phyloP scores from a whole-genome alignment of 2,797 vertebrate species.

The Tapera naevia region DNA sequence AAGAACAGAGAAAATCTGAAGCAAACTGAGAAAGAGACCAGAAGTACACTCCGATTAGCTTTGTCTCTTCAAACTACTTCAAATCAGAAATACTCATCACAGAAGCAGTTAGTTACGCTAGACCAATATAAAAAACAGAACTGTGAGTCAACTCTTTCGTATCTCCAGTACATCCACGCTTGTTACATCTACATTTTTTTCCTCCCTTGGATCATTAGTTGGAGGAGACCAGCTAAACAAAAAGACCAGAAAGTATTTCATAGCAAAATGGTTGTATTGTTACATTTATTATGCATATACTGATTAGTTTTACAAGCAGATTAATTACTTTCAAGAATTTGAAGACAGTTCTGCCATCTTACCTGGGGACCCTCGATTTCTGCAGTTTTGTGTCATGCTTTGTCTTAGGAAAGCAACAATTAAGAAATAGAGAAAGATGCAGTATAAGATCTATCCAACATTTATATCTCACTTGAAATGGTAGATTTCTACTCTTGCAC shows the following conservation, averaged over 20 bases:
- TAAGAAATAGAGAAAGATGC: background rate
- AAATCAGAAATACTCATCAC: background rate
- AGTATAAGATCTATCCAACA: background rate
- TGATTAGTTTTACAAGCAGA: background rate
- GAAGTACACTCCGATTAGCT: background rate
- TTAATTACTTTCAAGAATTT: background rate
- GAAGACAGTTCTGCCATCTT: background rate
- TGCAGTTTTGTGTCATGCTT: background rate
- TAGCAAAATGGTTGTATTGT: background rate
- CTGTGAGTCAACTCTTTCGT: background rate
- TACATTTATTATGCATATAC: background rate
- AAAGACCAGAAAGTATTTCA: background rate
- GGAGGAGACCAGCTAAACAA: background rate
- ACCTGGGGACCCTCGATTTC: background rate
- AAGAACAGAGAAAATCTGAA: background rate
- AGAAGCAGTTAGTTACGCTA: background rate
- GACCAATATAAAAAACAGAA: background rate
- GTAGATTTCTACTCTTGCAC: background rate
- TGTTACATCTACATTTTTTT: background rate
- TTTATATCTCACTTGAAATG: background rate
- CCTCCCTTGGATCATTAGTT: background rate
- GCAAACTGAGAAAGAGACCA: background rate
- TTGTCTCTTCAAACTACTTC: background rate
- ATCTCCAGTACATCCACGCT: background rate
- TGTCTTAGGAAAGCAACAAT: background rate